A percentile compares a stretch with the other conserved stretches of the same genome.
These are phyloP conservation scores for Balaeniceps rex DNA, from an alignment of 2,113 vertebrate genomes.

Conservation along the genomic window DNA sequence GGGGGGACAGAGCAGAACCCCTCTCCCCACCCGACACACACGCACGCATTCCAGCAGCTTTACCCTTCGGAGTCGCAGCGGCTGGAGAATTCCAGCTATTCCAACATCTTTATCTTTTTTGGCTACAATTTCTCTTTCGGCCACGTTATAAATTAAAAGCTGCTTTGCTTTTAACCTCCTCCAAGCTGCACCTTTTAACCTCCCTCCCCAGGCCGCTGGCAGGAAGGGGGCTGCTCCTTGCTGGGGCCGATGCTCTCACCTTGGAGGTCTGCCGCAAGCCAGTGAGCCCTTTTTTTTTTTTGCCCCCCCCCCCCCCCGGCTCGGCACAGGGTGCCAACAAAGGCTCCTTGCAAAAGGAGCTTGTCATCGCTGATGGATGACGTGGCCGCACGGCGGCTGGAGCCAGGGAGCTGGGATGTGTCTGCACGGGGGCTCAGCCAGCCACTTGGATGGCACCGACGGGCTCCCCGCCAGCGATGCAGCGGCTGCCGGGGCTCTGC, in stretches of 20 bases:
- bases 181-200: slow-evolving; percentile 51
- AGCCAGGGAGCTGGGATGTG: slow-evolving; percentile 21
- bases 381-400: neutral
- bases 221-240: neutral
- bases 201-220: slow-evolving; percentile 3
- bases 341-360: slow-evolving; percentile 54
- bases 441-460: slow-evolving; percentile 44
- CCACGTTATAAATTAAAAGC: slow-evolving; percentile 57
- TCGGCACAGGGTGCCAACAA: slow-evolving; percentile 39
- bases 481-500: neutral
- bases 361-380: slow-evolving; percentile 56
- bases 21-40: neutral
- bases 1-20: neutral
- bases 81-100: slow-evolving; percentile 69
- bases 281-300: neutral
- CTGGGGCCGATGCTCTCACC: neutral
- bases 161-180: slow-evolving; percentile 49
- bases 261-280: slow-evolving; percentile 19
- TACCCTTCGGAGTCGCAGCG: slow-evolving; percentile 30
- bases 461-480: neutral
- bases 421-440: neutral
- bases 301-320: neutral
- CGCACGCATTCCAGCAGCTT: slow-evolving; percentile 37
- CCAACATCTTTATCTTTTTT: slow-evolving; percentile 58
- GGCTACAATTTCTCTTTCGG: slow-evolving; percentile 33